Percentiles rank a stretch among this genome's conserved stretches.
phyloP scores from a whole-genome alignment of 1,140 invertebrate species.

The Chymomyza costata region DNA sequence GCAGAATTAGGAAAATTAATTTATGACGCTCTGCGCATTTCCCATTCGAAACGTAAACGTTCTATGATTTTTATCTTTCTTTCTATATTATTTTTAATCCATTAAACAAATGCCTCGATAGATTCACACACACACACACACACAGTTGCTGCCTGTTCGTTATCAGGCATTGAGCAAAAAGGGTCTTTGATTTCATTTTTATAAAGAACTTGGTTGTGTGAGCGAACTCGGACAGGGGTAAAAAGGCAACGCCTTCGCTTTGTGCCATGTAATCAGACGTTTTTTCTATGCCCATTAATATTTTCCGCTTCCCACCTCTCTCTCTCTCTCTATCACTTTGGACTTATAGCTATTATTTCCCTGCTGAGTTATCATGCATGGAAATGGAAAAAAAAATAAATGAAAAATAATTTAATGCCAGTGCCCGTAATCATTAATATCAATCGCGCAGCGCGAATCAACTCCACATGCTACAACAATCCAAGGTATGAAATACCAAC shows the following conservation, averaged over 20 bases:
- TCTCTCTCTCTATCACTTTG: conserved; percentile 5
- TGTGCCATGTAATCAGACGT: conserved; percentile 45
- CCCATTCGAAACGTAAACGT: conserved; percentile 54
- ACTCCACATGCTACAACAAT: no score
- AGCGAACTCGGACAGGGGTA: conserved; percentile 32
- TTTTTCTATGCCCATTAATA: no score
- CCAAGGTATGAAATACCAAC: no score
- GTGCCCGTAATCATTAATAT: conserved; percentile 64
- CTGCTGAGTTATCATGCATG: conserved; percentile 54
- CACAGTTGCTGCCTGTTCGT: no score
- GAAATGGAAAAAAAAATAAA: conserved; percentile 36
- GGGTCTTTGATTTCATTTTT: conserved; percentile 53
- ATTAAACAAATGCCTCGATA: conserved; percentile 69
- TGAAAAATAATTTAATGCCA: conserved; percentile 51
- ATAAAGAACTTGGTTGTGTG: conserved; percentile 20
- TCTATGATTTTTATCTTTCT: conserved; percentile 56
- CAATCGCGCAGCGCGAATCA: conserved; percentile 18
- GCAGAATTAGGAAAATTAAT: conserved; percentile 63
- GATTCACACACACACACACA: no score
- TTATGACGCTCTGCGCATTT: conserved; percentile 64
- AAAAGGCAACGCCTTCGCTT: conserved; percentile 52
- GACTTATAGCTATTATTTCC: conserved; percentile 33
- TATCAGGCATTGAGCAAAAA: conserved; percentile 58
- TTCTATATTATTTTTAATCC: conserved; percentile 66
- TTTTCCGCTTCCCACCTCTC: no score